Evolutionary conservation across 1,140 invertebrate genomes (phyloP), one percentile per base, ranked within the genome.

Genomic region (Drosophila pruinosa): DNA sequence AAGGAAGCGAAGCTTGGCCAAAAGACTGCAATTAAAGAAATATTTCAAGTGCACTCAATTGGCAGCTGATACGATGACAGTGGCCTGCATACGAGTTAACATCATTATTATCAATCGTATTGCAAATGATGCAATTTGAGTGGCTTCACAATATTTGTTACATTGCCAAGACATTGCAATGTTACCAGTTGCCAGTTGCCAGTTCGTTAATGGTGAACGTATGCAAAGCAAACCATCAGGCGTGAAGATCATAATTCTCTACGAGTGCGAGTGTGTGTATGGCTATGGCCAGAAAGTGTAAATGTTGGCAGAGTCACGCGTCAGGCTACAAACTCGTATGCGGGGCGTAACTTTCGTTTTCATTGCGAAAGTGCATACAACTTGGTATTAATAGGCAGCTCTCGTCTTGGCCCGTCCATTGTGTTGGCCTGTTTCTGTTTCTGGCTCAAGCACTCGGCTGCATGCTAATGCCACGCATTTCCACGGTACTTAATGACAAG

Each of bases 321-420:
- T 52, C 48, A 38, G 21, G 21, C 47, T 19, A 34, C 14, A 34
- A 12, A 39, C 21, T 41, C 52, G 57, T 24, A 36, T 43, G 54
- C 63, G 67, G 65, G 69, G 68, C 43, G 61, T 85, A 88, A 88
- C 82, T 88, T 88, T 88, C 82, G 82, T 88, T 88, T 88, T 88
- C 82, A 88, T 88, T 88, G 82, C 82, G 82, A 88, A 88, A 88
- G 82, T 88, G 82, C 82, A 88, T 72, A 82, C 78, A 88, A 76
- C 72, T 76, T 75, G 68, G 82, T 78, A 71, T 78, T 82, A 69
- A 69, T 85, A 76, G 69, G 70, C 59, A 58, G 62, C 72, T 50
- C 56, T 62, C 53, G 48, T 54, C 59, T 71, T 78, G 65, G 59
- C 61, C 17, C 41, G 38, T 59, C 43, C 52, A 62, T 43, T 57